phyloP scores from a whole-genome alignment of 2,888 invertebrate genomes.

The Gisinianus flammeolus region DNA sequence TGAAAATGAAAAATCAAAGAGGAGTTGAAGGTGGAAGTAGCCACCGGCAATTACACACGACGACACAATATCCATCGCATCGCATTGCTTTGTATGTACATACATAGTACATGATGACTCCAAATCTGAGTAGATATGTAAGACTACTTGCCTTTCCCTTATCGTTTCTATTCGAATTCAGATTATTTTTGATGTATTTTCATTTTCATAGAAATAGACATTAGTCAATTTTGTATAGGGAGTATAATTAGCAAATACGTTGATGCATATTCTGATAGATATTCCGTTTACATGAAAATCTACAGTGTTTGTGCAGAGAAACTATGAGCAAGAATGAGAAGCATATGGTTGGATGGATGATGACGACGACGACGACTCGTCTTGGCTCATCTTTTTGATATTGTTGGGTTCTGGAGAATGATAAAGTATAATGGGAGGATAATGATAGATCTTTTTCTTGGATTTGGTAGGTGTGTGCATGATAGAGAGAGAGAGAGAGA shows the following conservation, averaged over 20 bases:
- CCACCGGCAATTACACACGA: constrained; percentile 10
- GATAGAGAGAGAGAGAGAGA: background rate
- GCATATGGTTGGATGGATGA: background rate
- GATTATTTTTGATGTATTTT: too few species aligned
- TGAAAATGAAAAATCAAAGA: background rate
- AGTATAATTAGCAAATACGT: constrained; percentile 15
- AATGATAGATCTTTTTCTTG: constrained; percentile 20
- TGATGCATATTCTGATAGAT: background rate
- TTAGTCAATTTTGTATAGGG: too few species aligned
- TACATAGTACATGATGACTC: too few species aligned
- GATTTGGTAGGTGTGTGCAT: background rate
- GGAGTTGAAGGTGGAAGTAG: constrained; percentile 3
- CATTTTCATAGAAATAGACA: too few species aligned
- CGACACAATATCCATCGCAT: too few species aligned
- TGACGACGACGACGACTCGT: too few species aligned
- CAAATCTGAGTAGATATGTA: too few species aligned
- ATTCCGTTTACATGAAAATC: background rate
- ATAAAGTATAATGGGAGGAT: constrained; percentile 12
- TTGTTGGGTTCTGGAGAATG: background rate
- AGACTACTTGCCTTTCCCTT: too few species aligned
- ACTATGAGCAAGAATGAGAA: background rate
- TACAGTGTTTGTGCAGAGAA: background rate
- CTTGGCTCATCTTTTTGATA: too few species aligned
- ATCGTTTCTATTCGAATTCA: too few species aligned
- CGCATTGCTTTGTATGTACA: too few species aligned